Conservation (phyloP, 2,797 vertebrate genomes). For the Falco columbarius region DNA sequence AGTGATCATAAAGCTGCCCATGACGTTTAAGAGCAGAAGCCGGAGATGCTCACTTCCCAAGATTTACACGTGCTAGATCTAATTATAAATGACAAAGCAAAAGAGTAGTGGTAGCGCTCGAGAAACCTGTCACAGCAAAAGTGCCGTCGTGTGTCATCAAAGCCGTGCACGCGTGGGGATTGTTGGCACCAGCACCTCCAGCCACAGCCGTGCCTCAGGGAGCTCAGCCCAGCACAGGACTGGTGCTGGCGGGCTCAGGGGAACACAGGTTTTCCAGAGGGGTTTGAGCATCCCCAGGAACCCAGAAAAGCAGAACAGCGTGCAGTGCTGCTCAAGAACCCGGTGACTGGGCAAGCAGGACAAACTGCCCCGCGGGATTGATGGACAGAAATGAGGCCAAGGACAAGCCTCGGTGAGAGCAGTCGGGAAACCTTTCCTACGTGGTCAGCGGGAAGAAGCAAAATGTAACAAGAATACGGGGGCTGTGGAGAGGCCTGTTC, state of each 20-base stretch:
- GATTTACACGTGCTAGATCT: rapidly evolving
- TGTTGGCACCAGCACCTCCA: not conserved
- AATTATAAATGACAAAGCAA: rapidly evolving
- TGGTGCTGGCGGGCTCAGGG: not conserved
- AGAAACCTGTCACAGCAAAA: not conserved
- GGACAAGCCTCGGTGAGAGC: not conserved
- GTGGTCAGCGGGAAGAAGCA: not conserved
- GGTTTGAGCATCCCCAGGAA: not conserved
- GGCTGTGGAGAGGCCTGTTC: not conserved
- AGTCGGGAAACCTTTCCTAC: not conserved
- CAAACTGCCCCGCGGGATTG: not conserved
- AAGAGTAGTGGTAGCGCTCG: rapidly evolving
- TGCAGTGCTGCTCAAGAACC: not conserved
- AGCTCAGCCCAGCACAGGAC: not conserved
- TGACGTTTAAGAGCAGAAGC: not conserved
- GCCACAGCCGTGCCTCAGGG: not conserved
- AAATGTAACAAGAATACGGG: not conserved
- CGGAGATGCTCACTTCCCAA: not conserved
- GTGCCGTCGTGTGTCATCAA: rapidly evolving
- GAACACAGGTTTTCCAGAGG: not conserved
- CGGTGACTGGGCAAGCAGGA: not conserved
- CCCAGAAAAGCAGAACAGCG: not conserved
- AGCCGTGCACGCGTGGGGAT: rapidly evolving
- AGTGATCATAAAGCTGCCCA: not conserved
- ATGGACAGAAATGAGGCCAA: not conserved